These are phyloP conservation scores for Actenoides hombroni DNA, from an alignment of 2,113 vertebrate genomes.

Conservation along the genomic window DNA sequence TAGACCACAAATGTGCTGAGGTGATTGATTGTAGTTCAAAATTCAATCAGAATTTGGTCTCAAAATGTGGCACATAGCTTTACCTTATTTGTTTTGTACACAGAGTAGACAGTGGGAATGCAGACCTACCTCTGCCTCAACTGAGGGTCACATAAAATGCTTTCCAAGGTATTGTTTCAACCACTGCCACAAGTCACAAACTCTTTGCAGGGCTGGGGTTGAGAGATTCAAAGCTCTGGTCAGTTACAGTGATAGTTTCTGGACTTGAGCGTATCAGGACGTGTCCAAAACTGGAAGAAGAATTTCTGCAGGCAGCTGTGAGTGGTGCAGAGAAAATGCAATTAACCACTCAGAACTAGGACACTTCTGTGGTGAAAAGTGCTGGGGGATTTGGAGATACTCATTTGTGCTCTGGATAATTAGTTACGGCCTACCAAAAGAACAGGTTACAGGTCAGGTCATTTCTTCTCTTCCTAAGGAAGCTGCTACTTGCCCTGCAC, in stretches of 20 bases:
- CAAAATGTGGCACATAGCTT: too few species aligned
- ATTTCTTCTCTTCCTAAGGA: too few species aligned
- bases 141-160: too few species aligned
- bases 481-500: too few species aligned
- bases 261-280: background rate
- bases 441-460: background rate
- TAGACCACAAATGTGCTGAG: too few species aligned
- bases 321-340: background rate
- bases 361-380: background rate
- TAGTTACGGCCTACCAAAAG: background rate
- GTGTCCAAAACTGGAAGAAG: background rate
- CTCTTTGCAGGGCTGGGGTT: background rate
- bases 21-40: too few species aligned
- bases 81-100: too few species aligned
- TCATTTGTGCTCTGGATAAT: background rate
- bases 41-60: too few species aligned
- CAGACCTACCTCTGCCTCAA: too few species aligned
- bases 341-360: background rate
- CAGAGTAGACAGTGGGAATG: too few species aligned
- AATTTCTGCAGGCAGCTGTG: background rate
- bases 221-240: background rate
- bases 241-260: background rate
- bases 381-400: background rate
- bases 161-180: too few species aligned
- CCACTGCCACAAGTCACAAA: background rate